Conservation (phyloP, 2,888 invertebrate species). For the Scaeva pyrastri region DNA sequence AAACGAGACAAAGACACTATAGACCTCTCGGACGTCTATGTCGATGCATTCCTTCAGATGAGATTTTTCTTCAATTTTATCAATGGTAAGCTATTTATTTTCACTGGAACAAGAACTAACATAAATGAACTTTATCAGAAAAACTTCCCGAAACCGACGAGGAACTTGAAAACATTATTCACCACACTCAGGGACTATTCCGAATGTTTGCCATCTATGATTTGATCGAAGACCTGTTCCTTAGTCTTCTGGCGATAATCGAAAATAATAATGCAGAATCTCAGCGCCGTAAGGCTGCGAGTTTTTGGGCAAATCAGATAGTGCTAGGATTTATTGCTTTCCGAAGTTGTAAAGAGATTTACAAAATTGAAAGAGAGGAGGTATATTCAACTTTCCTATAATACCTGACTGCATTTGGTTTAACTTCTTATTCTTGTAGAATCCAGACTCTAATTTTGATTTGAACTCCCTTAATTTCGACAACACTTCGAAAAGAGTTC, state of each 20-base stretch:
- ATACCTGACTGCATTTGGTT: not conserved
- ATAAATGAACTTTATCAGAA: conserved; percentile 58
- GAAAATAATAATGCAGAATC: conserved; percentile 78
- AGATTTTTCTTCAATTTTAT: conserved; percentile 80
- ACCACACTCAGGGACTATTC: conserved; percentile 80
- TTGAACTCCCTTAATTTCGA: conserved; percentile 78
- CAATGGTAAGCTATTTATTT: conserved; percentile 48
- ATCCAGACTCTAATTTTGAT: conserved; percentile 77
- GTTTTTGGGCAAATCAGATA: conserved; percentile 82
- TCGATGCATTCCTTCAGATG: conserved; percentile 80
- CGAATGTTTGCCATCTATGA: conserved; percentile 80
- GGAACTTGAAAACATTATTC: conserved; percentile 78
- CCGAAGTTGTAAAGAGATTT: conserved; percentile 81
- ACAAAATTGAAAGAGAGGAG: conserved; percentile 80
- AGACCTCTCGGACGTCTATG: conserved; percentile 79
- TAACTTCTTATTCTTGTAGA: conserved; percentile 76
- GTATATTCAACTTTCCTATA: conserved; percentile 72
- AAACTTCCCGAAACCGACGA: conserved; percentile 52
- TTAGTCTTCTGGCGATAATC: conserved; percentile 79
- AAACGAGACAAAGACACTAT: conserved; percentile 78
- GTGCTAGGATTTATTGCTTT: conserved; percentile 80
- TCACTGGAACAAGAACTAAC: not conserved
- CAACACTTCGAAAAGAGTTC: conserved; percentile 78
- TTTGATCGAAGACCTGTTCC: conserved; percentile 81
- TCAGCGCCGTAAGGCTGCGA: conserved; percentile 78